Evolutionary conservation across 1,140 invertebrate species (phyloP).

Genomic region (Drosophila busckii): DNA sequence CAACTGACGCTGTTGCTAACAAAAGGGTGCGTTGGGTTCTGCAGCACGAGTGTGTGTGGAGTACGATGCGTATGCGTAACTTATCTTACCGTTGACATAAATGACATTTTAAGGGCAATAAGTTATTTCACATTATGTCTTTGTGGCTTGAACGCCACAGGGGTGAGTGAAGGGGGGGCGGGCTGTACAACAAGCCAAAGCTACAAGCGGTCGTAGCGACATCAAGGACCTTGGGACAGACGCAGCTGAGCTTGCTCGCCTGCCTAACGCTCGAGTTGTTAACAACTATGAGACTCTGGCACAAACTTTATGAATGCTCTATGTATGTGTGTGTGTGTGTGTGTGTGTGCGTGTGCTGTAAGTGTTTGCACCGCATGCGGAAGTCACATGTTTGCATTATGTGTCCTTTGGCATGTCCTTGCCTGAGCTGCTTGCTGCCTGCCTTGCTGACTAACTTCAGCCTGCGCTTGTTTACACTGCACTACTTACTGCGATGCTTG

Average conservation of each 20-base stretch:
- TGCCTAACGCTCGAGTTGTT: conserved; percentile 61
- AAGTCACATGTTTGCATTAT: conserved; percentile 77
- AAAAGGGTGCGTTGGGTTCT: neutral
- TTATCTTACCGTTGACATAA: conserved; percentile 76
- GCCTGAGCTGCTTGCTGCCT: conserved; percentile 29
- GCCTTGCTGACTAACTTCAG: conserved; percentile 5
- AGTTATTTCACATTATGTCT: conserved; percentile 74
- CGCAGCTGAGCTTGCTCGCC: conserved; percentile 19
- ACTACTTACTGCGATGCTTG: conserved; percentile 44
- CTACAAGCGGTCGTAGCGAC: conserved; percentile 62
- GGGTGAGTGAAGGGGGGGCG: too few species aligned
- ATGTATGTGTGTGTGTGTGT: conserved; percentile 16
- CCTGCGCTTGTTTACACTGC: conserved; percentile 56
- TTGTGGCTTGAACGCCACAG: too few species aligned
- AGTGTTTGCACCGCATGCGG: conserved; percentile 75
- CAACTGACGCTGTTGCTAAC: neutral
- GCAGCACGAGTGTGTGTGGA: conserved; percentile 1
- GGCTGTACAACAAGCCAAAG: conserved; percentile 47
- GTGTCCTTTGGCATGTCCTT: conserved; percentile 75
- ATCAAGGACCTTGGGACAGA: conserved; percentile 24
- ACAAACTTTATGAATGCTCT: conserved; percentile 66
- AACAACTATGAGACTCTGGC: conserved; percentile 70
- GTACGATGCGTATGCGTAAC: conserved; percentile 64
- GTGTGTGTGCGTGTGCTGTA: conserved; percentile 37
- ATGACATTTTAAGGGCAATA: conserved; percentile 77